phyloP scores from a whole-genome alignment of 2,888 invertebrate species.

The Ctenicera cuprea region DNA sequence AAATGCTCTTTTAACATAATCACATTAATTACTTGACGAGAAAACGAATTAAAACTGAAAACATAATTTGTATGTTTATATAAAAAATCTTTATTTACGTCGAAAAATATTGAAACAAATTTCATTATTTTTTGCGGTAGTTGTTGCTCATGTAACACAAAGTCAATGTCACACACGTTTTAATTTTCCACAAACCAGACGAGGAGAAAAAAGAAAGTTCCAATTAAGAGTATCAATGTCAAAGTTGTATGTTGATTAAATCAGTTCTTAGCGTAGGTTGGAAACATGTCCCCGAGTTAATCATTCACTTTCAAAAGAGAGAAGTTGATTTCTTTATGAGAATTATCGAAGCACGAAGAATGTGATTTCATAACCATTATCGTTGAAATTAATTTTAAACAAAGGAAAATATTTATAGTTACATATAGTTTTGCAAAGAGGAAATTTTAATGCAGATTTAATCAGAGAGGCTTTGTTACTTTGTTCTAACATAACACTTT shows the following conservation, averaged over 20 bases:
- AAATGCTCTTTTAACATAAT: slow-evolving; percentile 11
- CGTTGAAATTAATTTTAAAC: background rate
- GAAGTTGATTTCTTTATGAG: slow-evolving; percentile 10
- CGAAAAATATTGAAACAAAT: background rate
- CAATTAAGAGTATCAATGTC: slow-evolving; percentile 25
- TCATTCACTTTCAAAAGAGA: slow-evolving; percentile 27
- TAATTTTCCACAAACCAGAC: slow-evolving; percentile 1
- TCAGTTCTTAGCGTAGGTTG: slow-evolving; percentile 7
- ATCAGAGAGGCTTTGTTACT: no score
- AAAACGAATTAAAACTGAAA: background rate
- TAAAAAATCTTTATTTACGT: background rate
- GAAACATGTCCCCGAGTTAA: slow-evolving; percentile 14
- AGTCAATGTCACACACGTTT: slow-evolving; percentile 23
- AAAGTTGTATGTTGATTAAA: slow-evolving; percentile 7
- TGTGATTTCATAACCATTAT: slow-evolving; percentile 15
- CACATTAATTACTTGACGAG: slow-evolving; percentile 4
- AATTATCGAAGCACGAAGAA: slow-evolving; percentile 23
- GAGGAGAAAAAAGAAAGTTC: slow-evolving; percentile 18
- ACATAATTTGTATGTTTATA: slow-evolving; percentile 7
- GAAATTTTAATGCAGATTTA: no score
- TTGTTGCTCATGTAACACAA: background rate
- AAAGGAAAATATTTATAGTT: background rate
- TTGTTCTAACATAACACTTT: no score
- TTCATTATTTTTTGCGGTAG: background rate
- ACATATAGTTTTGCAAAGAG: no score